phyloP scores from a whole-genome alignment of 2,888 invertebrate genomes.

The Malthinus seriepunctatus region DNA sequence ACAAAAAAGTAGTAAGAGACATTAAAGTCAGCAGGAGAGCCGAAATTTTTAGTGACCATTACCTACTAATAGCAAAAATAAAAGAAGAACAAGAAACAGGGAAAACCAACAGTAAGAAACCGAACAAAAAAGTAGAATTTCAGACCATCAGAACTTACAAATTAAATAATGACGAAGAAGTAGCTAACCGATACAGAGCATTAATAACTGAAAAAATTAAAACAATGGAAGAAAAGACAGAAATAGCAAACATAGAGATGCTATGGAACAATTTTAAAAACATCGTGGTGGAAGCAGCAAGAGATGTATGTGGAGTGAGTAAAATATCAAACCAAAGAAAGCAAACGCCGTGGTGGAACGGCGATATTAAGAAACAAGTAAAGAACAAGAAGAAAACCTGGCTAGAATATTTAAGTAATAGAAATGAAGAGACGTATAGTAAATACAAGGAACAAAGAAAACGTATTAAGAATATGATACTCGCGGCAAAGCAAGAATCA shows the following conservation, averaged over 20 bases:
- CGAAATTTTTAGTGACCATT: not conserved
- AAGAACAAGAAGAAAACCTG: too few species aligned
- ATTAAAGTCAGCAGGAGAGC: not conserved
- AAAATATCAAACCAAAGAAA: not conserved
- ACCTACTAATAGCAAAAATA: not conserved
- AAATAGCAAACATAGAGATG: not conserved
- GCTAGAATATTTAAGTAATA: too few species aligned
- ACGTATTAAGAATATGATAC: conserved; percentile 1
- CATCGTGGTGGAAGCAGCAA: conserved; percentile 1
- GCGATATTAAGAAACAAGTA: conserved; percentile 1
- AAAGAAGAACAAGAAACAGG: not conserved
- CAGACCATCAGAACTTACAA: not conserved
- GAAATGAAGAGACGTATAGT: not conserved
- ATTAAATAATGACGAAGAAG: not conserved
- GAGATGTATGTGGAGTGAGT: not conserved
- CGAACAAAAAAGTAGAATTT: not conserved
- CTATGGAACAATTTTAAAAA: not conserved
- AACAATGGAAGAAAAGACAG: not conserved
- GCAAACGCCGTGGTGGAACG: conserved; percentile 1
- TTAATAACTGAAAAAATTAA: not conserved
- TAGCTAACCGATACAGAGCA: not conserved
- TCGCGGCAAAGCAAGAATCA: conserved; percentile 6
- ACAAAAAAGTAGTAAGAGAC: not conserved
- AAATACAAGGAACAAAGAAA: conserved; percentile 9
- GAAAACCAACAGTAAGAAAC: not conserved